Evolutionary conservation across 2,888 invertebrate genomes (phyloP).

Genomic region (Eilema sororculum): DNA sequence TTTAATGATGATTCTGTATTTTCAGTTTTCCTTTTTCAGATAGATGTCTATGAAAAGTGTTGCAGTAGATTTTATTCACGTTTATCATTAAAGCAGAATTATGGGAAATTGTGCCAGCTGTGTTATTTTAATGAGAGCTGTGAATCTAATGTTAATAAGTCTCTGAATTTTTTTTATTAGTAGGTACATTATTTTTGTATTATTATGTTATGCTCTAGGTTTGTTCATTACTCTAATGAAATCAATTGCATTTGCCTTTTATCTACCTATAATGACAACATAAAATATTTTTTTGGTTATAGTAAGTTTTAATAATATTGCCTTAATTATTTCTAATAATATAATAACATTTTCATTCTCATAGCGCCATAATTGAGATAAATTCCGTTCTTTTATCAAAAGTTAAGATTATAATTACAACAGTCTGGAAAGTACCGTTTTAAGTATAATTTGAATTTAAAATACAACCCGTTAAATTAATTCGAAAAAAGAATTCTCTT

Average conservation of each 20-base stretch:
- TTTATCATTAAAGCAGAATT: background rate
- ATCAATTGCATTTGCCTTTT: too few species aligned
- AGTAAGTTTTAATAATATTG: background rate
- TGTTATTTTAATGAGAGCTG: slow-evolving; percentile 3
- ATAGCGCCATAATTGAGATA: background rate
- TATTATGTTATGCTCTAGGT: background rate
- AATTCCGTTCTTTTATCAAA: background rate
- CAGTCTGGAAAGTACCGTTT: background rate
- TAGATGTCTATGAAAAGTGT: background rate
- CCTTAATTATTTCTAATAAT: background rate
- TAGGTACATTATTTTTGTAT: too few species aligned
- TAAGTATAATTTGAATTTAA: background rate
- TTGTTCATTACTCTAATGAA: background rate
- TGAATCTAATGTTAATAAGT: background rate
- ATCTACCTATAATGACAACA: too few species aligned
- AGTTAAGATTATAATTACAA: background rate
- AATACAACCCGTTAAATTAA: background rate
- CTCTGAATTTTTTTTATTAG: too few species aligned
- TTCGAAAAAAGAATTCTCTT: background rate
- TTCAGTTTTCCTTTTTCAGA: background rate
- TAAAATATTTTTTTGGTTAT: background rate
- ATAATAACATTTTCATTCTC: background rate
- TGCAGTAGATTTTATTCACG: background rate
- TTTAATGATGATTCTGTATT: slow-evolving; percentile 12
- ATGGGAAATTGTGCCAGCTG: background rate